Conservation (phyloP, 2,888 invertebrate species). For the Amblyteles armatorius region DNA sequence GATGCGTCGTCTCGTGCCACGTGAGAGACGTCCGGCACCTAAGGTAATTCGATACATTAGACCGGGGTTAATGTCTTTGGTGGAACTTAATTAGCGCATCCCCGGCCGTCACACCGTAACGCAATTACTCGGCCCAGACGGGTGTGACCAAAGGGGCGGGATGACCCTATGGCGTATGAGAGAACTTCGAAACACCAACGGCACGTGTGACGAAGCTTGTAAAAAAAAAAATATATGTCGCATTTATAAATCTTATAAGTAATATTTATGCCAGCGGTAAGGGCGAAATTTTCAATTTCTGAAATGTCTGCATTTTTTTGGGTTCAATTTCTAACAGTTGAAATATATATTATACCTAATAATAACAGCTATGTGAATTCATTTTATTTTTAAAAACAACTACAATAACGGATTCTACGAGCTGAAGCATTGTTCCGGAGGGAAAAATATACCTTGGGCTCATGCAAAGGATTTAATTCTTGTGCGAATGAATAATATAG, state of each 20-base stretch:
- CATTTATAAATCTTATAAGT: too few relatives aligned
- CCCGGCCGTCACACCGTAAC: slow-evolving; percentile 69
- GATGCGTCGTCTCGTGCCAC: background rate
- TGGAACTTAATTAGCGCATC: slow-evolving; percentile 72
- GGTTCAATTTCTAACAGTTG: too few relatives aligned
- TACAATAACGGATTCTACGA: background rate
- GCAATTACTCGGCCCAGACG: slow-evolving; percentile 65
- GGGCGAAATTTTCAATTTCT: too few relatives aligned
- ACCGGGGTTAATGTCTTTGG: slow-evolving; percentile 64
- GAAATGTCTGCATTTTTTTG: too few relatives aligned
- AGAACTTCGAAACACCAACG: slow-evolving; percentile 1
- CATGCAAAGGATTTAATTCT: background rate
- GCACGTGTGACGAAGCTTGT: background rate
- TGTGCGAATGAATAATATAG: slow-evolving; percentile 8
- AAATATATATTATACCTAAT: too few relatives aligned
- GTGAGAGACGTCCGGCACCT: slow-evolving; percentile 26
- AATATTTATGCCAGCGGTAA: too few relatives aligned
- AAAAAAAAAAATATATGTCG: background rate
- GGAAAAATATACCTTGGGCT: background rate
- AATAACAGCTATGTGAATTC: background rate
- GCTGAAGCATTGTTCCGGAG: background rate
- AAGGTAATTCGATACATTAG: slow-evolving; percentile 48
- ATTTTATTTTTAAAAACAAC: background rate
- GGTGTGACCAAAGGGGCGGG: slow-evolving; percentile 7
- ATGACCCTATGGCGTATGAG: slow-evolving; percentile 12